Evolutionary conservation across 2,888 invertebrate species (phyloP).

Genomic region (Cataglyphis altisquamis): DNA sequence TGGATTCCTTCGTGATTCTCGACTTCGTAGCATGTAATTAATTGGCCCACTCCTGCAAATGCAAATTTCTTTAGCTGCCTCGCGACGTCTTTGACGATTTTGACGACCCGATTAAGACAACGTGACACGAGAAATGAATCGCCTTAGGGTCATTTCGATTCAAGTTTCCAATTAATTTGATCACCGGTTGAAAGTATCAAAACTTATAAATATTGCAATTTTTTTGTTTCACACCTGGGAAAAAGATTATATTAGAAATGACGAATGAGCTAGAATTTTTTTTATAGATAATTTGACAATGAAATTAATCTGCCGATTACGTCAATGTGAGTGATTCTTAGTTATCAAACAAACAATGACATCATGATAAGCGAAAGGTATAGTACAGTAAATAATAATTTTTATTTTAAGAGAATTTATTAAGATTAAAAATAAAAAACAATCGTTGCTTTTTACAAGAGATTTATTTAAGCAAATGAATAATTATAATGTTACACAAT

Average conservation of each 20-base stretch:
- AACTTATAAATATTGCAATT: no score
- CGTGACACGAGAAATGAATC: conserved; percentile 3
- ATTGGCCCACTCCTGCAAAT: neutral
- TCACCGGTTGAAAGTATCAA: no score
- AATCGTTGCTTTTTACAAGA: neutral
- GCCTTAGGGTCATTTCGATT: neutral
- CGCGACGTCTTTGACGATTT: neutral
- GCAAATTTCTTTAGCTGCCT: conserved; percentile 16
- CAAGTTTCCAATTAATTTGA: no score
- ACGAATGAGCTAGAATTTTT: no score
- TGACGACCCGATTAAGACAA: conserved; percentile 1
- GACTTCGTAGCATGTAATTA: conserved; percentile 25
- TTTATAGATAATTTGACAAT: no score
- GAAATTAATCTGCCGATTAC: no score
- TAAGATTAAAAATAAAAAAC: neutral
- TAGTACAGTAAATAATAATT: no score
- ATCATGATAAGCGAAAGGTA: neutral
- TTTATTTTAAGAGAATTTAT: no score
- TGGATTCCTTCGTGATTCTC: conserved; percentile 13
- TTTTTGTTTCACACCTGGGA: no score
- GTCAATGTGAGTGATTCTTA: no score
- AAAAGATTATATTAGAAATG: no score
- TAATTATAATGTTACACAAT: neutral
- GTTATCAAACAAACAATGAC: no score
- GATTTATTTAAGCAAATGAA: neutral